Conservation (phyloP, 2,888 invertebrate genomes). For the Pristionchus maxplancki region DNA sequence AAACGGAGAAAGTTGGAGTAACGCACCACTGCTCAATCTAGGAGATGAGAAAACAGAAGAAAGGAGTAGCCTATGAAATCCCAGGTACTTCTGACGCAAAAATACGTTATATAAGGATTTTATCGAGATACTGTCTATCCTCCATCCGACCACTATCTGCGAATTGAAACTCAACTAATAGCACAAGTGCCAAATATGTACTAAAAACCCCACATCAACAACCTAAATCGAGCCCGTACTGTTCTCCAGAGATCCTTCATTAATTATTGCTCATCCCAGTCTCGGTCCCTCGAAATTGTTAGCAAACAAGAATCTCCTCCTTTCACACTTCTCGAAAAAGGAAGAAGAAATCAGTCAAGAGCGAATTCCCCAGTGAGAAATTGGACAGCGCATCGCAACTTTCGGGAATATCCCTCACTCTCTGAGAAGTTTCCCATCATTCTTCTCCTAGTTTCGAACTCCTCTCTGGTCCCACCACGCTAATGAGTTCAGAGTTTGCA, state of each 20-base stretch:
- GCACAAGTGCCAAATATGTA: no score
- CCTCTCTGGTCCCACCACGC: background rate
- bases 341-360: constrained; percentile 33
- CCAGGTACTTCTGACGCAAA: background rate
- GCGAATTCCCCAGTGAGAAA: background rate
- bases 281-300: background rate
- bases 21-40: background rate
- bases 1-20: background rate
- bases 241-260: no score
- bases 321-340: constrained; percentile 18
- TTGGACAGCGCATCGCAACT: constrained; percentile 27
- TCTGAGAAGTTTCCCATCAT: background rate
- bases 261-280: no score
- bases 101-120: background rate
- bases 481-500: constrained; percentile 44
- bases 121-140: no score
- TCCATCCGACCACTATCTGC: no score
- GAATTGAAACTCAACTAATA: no score
- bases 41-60: background rate
- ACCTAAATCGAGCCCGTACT: no score
- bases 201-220: no score
- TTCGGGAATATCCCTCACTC: background rate
- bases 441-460: constrained; percentile 19
- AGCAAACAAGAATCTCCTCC: background rate
- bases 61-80: background rate